Evolutionary conservation across 2,113 vertebrate genomes (phyloP).

Genomic region (Pavo muticus): DNA sequence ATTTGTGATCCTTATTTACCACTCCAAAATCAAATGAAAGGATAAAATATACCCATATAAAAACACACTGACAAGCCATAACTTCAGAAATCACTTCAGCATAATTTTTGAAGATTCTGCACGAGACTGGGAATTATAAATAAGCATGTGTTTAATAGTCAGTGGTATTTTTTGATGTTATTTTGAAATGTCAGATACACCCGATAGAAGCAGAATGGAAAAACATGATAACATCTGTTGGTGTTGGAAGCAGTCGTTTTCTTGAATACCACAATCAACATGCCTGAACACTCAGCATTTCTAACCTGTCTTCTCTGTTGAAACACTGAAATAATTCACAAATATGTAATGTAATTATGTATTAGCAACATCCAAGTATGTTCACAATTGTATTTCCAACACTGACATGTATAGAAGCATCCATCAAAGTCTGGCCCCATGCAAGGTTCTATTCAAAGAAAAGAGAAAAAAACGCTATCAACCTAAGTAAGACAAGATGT

Average conservation of each 20-base stretch:
- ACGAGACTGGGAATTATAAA: background rate
- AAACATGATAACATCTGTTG: background rate
- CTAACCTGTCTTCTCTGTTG: background rate
- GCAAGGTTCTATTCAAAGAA: background rate
- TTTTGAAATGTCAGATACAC: background rate
- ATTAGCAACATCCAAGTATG: background rate
- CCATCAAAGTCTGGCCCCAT: background rate
- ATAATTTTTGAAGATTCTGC: background rate
- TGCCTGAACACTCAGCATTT: background rate
- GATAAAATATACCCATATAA: background rate
- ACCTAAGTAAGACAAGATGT: background rate
- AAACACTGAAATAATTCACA: background rate
- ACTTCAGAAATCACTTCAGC: background rate
- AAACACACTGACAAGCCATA: background rate
- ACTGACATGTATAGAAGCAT: fast-evolving
- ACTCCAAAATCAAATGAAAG: background rate
- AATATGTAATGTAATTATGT: background rate
- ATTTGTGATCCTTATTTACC: background rate
- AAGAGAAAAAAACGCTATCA: background rate
- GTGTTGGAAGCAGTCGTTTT: background rate
- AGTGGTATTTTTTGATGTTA: background rate
- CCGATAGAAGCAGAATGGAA: background rate
- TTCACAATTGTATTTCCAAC: background rate
- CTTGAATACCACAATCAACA: background rate
- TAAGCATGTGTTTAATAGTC: background rate